These are phyloP conservation scores for Gopherus flavomarginatus DNA, from an alignment of 2,113 vertebrate species.

Conservation along the genomic window DNA sequence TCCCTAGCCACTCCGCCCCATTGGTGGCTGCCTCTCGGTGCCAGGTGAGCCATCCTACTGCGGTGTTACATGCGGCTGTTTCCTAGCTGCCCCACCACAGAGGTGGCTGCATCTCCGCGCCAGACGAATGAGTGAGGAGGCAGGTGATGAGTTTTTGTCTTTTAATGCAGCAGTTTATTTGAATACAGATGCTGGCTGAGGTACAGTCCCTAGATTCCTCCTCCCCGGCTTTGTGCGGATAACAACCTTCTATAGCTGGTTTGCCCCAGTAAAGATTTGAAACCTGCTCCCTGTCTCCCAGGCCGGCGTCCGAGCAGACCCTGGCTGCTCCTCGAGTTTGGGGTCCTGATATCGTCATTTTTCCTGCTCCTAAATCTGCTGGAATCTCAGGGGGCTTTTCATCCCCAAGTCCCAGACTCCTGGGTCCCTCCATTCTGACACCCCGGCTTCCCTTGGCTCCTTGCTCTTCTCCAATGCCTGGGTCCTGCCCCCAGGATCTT, in stretches of 20 bases:
- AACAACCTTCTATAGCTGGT: not conserved
- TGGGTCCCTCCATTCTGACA: not conserved
- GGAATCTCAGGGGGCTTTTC: not conserved
- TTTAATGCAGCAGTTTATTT: not conserved
- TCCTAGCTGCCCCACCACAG: too few species aligned
- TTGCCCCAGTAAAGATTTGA: not conserved
- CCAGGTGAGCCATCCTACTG: too few species aligned
- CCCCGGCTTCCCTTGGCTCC: too few species aligned
- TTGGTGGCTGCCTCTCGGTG: too few species aligned
- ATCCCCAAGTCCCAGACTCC: not conserved
- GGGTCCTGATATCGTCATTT: not conserved
- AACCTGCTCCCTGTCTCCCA: accelerated
- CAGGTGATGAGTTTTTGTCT: not conserved
- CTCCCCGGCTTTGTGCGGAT: not conserved
- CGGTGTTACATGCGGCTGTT: too few species aligned
- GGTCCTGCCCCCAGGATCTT: not conserved
- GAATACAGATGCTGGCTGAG: not conserved
- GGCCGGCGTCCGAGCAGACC: too few species aligned
- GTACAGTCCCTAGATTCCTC: not conserved
- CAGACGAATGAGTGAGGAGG: not conserved
- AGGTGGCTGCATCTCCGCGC: not conserved
- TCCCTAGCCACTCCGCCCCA: not conserved
- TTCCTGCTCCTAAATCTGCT: not conserved
- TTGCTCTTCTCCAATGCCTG: not conserved
- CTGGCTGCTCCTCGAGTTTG: too few species aligned